phyloP scores from a whole-genome alignment of 2,888 invertebrate species.

The Cantharis flavilabris region DNA sequence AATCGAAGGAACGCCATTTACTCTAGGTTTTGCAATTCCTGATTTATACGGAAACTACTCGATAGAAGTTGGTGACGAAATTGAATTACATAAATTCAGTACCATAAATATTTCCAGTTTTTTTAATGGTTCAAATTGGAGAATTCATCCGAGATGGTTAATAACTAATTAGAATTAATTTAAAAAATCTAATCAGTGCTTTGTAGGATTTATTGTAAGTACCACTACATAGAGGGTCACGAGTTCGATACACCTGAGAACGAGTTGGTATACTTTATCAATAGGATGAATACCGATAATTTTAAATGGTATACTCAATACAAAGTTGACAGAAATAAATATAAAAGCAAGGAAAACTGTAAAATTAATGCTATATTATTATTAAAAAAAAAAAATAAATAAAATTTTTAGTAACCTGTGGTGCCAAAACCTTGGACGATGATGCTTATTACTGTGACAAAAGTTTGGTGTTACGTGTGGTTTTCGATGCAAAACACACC shows the following conservation, averaged over 20 bases:
- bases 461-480: conserved; percentile 80
- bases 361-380: not conserved
- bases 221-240: conserved; percentile 80
- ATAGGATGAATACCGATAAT: conserved; percentile 62
- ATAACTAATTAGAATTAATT: conserved; percentile 5
- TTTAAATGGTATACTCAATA: conserved; percentile 72
- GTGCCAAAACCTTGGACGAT: conserved; percentile 64
- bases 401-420: conserved; percentile 65
- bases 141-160: conserved; percentile 85
- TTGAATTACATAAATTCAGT: conserved; percentile 67
- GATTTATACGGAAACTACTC: conserved; percentile 78
- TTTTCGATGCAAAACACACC: conserved; percentile 85
- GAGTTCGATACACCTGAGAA: conserved; percentile 74
- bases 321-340: conserved; percentile 47
- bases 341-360: conserved; percentile 17
- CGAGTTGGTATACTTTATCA: conserved; percentile 76
- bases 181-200: not conserved
- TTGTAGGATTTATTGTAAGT: conserved; percentile 83
- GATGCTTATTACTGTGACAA: conserved; percentile 84
- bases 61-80: conserved; percentile 76
- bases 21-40: conserved; percentile 83
- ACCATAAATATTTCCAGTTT: conserved; percentile 73
- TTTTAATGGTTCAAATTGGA: conserved; percentile 75
- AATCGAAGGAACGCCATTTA: conserved; percentile 83
- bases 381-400: not conserved